These are phyloP conservation scores for Drosophila melanica DNA, from an alignment of 1,140 invertebrate species.

Conservation along the genomic window DNA sequence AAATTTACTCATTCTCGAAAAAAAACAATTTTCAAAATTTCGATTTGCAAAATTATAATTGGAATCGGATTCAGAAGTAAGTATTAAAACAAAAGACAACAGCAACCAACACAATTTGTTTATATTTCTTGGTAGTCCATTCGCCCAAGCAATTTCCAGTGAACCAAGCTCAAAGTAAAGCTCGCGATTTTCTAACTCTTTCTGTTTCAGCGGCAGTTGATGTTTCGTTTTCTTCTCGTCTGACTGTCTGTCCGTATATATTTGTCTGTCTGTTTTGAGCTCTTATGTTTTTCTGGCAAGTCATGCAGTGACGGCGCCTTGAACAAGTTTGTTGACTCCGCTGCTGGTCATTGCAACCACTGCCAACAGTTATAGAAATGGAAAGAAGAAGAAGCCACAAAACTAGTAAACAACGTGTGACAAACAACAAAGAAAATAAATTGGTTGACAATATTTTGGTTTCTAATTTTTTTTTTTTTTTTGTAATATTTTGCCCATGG, in stretches of 20 bases:
- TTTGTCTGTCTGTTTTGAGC: slow-evolving; percentile 10
- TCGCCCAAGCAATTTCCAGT: slow-evolving; percentile 33
- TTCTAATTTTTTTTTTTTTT: neutral
- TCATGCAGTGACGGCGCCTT: slow-evolving; percentile 62
- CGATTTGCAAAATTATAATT: too few relatives aligned
- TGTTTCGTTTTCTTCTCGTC: slow-evolving; percentile 7
- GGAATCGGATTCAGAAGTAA: too few relatives aligned
- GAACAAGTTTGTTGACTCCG: slow-evolving; percentile 76
- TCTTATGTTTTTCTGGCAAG: slow-evolving; percentile 53
- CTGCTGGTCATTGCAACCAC: slow-evolving; percentile 53
- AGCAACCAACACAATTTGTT: slow-evolving; percentile 35
- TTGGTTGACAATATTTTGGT: slow-evolving; percentile 68
- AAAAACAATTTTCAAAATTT: too few relatives aligned
- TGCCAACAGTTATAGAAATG: slow-evolving; percentile 10
- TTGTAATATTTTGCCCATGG: slow-evolving; percentile 50
- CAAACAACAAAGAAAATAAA: slow-evolving; percentile 60
- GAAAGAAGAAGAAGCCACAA: slow-evolving; percentile 2
- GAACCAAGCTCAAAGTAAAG: slow-evolving; percentile 18
- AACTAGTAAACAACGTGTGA: slow-evolving; percentile 8
- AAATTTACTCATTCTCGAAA: too few relatives aligned
- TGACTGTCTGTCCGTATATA: slow-evolving; percentile 4
- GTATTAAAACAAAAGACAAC: neutral
- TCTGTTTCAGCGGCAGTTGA: neutral
- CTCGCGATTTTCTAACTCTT: slow-evolving; percentile 67
- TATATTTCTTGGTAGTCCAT: slow-evolving; percentile 11